Conservation (phyloP, 2,888 invertebrate species). For the Philereme vetulata region DNA sequence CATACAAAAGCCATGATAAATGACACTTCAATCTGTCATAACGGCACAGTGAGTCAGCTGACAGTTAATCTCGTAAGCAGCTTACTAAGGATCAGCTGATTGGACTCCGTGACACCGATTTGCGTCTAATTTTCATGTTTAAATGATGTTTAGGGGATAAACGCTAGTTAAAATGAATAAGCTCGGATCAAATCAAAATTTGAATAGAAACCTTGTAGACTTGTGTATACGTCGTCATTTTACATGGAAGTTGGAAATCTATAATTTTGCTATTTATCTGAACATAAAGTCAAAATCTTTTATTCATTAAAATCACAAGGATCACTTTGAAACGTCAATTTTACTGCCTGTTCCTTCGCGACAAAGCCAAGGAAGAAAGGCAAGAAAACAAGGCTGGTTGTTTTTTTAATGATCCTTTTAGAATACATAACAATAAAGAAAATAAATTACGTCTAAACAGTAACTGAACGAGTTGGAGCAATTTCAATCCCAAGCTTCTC, state of each 20-base stretch:
- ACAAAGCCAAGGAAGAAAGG: too few relatives aligned
- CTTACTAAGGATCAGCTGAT: slow-evolving; percentile 38
- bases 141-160: slow-evolving; percentile 22
- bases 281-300: too few relatives aligned
- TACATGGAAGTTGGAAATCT: background rate
- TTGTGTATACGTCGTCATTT: background rate
- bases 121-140: slow-evolving; percentile 31
- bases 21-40: slow-evolving; percentile 25
- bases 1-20: slow-evolving; percentile 22
- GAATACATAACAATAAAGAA: too few relatives aligned
- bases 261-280: too few relatives aligned
- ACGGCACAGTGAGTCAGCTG: slow-evolving; percentile 28
- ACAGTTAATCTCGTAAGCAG: slow-evolving; percentile 31
- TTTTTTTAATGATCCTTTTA: too few relatives aligned
- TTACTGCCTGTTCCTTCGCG: too few relatives aligned
- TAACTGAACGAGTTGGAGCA: too few relatives aligned
- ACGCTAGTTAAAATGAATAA: slow-evolving; percentile 9
- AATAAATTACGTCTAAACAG: too few relatives aligned
- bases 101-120: slow-evolving; percentile 31
- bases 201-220: slow-evolving; percentile 4
- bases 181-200: slow-evolving; percentile 10
- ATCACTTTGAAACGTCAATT: too few relatives aligned
- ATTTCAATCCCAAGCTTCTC: too few relatives aligned
- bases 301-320: too few relatives aligned
- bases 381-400: too few relatives aligned